These are phyloP conservation scores for Helostoma temminkii DNA, from an alignment of 2,797 vertebrate genomes.

Conservation along the genomic window DNA sequence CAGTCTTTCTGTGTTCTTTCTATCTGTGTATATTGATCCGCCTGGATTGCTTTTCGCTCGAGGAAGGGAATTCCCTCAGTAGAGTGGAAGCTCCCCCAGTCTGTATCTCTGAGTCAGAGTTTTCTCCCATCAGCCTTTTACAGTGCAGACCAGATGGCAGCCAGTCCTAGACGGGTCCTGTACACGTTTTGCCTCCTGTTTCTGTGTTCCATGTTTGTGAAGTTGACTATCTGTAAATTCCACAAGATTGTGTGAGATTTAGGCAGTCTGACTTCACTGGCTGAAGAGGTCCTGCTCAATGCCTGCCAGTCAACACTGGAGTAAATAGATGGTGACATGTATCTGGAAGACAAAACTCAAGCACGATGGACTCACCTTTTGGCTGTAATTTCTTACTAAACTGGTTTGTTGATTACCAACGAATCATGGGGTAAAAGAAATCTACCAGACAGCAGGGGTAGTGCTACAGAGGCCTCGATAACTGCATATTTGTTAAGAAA, in stretches of 20 bases:
- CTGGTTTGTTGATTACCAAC: too few species aligned
- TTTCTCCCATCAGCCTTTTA: constrained; percentile 28
- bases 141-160: constrained; percentile 52
- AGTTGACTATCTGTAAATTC: constrained; percentile 51
- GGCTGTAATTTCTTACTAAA: not conserved
- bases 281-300: constrained; percentile 14
- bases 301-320: constrained; percentile 30
- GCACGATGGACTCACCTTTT: not conserved
- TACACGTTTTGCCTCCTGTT: constrained; percentile 8
- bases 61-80: constrained; percentile 58
- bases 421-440: too few species aligned
- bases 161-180: constrained; percentile 34
- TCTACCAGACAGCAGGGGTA: too few species aligned
- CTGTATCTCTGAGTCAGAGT: constrained; percentile 48
- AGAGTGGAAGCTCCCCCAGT: constrained; percentile 9
- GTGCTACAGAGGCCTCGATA: too few species aligned
- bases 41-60: not conserved
- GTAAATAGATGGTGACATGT: not conserved
- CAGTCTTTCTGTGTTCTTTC: constrained; percentile 4
- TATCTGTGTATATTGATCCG: constrained; percentile 45
- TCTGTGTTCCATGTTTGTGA: constrained; percentile 37
- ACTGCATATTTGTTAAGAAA: too few species aligned
- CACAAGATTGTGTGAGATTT: constrained; percentile 64
- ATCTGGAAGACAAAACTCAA: not conserved
- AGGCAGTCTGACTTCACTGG: constrained; percentile 40